Evolutionary conservation across 2,797 vertebrate genomes (phyloP), one percentile per base, ranked within the genome.

Genomic region (Spondyliosoma cantharus): DNA sequence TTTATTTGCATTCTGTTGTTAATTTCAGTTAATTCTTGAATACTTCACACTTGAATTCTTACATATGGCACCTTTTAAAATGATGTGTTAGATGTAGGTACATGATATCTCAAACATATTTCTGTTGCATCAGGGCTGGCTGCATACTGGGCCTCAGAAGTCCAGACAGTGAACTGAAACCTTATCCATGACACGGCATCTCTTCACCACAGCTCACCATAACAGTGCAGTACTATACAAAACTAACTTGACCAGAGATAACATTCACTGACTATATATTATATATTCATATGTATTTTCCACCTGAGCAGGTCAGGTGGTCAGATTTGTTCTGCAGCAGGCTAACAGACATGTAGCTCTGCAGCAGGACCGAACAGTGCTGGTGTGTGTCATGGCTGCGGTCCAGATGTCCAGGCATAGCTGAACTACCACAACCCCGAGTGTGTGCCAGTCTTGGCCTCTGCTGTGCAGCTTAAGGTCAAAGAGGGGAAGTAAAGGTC

Each of bases 401-500:
- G 45, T 81, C 83, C 89, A 89, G 25, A 65, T 8, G 65, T 68
- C 70, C 19, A 0, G 49, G 64, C 90, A 92, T 86, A 88, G 85
- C 77, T 93, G 89, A 91, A 75, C 85, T 71, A 66, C 70, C 82
- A 85, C 66, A 76, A 72, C 85, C 83, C 76, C 6, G 59, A 83
- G 69, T 80, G 71, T 50, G 78, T 78, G 78, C 83, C 88, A 64
- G 72, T 42, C 74, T 56, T 66, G 83, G 81, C 76, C 83, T 85
- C 76, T 80, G 50, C 80, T 84, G 71, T 78, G 70, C 85, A 87
- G 78, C 71, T 93, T 91, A 92, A 94, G 92, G 91, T 93, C 91
- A 92, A 73, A 84, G 87, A 92, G 88, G 87, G 88, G 89, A 94
- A 74, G 81, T 88, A 95, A 95, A 95, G 93, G 93, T 94, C 92